Percentiles rank a stretch among this genome's conserved stretches.
Evolutionary conservation across 2,797 vertebrate species (phyloP).

Genomic region (Sarcoramphus papa): DNA sequence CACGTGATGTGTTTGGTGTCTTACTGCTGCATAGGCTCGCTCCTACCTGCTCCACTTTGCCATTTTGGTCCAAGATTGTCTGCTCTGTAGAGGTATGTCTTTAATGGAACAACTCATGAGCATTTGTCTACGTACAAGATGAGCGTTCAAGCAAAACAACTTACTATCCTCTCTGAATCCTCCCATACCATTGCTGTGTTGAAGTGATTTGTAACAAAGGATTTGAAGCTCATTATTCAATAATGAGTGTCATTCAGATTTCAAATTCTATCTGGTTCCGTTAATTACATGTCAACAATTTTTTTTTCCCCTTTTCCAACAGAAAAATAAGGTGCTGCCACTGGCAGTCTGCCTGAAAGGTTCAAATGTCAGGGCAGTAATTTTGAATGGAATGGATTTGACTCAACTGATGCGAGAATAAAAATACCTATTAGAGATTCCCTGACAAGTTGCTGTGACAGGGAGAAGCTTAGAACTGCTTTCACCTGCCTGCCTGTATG

Average conservation of each 20-base stretch:
- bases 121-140: not conserved
- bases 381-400: constrained; percentile 10
- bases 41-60: not conserved
- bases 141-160: not conserved
- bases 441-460: constrained; percentile 6
- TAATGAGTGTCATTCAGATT: not conserved
- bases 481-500: not conserved
- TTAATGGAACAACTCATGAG: not conserved
- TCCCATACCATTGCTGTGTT: not conserved
- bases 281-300: not conserved
- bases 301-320: not conserved
- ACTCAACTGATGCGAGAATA: not conserved
- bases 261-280: not conserved
- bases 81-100: not conserved
- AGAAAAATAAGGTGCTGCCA: constrained; percentile 12
- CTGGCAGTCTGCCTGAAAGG: constrained; percentile 20
- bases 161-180: not conserved
- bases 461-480: not conserved
- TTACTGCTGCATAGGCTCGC: not conserved
- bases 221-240: constrained; percentile 29
- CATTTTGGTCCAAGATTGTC: not conserved
- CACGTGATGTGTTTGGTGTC: not conserved
- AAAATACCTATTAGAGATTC: constrained; percentile 25
- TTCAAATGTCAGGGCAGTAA: constrained; percentile 29
- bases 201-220: not conserved